Conservation (phyloP, 2,113 vertebrate species). For the Trogon surrucura region DNA sequence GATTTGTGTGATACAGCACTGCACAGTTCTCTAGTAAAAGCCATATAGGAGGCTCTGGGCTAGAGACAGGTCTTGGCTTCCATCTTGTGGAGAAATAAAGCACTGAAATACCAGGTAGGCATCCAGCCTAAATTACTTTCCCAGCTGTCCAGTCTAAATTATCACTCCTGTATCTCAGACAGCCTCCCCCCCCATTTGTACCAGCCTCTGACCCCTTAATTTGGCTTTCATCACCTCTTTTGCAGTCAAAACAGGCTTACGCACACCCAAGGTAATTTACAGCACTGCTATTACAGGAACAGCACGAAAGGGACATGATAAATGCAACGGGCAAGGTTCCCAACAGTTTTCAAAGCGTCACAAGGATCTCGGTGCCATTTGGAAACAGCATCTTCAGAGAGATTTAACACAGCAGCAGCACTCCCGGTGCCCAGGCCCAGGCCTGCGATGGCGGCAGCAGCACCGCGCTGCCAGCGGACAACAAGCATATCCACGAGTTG, state of each 20-base stretch:
- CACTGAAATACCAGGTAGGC: rapidly evolving
- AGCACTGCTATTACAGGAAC: rapidly evolving
- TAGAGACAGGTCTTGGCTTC: not conserved
- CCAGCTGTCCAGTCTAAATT: rapidly evolving
- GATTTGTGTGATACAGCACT: too few relatives aligned
- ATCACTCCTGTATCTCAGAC: rapidly evolving
- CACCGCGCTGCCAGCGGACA: rapidly evolving
- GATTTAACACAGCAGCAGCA: rapidly evolving
- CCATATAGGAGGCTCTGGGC: rapidly evolving
- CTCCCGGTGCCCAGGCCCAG: too few relatives aligned
- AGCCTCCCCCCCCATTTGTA: not conserved
- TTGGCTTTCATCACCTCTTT: not conserved
- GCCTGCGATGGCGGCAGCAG: rapidly evolving
- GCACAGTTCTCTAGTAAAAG: not conserved
- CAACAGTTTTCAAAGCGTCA: rapidly evolving
- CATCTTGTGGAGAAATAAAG: constrained; percentile 1
- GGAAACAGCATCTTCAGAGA: not conserved
- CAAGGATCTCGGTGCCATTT: rapidly evolving
- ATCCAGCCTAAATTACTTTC: not conserved
- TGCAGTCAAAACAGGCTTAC: rapidly evolving
- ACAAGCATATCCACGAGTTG: rapidly evolving
- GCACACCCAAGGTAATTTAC: not conserved
- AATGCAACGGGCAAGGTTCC: not conserved
- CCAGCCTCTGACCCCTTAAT: not conserved
- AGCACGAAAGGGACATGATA: rapidly evolving